Evolutionary conservation across 2,888 invertebrate species (phyloP).

Genomic region (Unio pictorum): DNA sequence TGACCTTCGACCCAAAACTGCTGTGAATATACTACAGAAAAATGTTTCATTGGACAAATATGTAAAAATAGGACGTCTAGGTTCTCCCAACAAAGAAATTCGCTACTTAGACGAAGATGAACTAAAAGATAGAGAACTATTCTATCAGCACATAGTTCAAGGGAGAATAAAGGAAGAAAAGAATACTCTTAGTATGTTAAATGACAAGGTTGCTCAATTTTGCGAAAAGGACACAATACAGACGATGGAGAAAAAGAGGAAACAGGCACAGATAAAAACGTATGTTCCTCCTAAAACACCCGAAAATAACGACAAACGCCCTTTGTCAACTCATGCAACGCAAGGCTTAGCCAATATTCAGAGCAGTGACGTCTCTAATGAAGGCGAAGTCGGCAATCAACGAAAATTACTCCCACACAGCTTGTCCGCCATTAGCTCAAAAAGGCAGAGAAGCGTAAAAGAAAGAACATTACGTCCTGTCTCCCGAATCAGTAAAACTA

Average conservation of each 20-base stretch:
- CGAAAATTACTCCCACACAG: too few species aligned
- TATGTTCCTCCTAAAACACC: too few species aligned
- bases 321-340: too few species aligned
- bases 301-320: too few species aligned
- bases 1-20: conserved; percentile 33
- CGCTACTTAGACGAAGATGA: conserved; percentile 38
- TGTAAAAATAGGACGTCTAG: conserved; percentile 23
- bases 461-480: too few species aligned
- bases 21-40: conserved; percentile 25
- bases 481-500: too few species aligned
- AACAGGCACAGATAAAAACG: too few species aligned
- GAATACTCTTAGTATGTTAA: conserved; percentile 16
- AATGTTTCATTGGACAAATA: conserved; percentile 18
- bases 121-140: conserved; percentile 26
- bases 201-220: conserved; percentile 31
- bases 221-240: conserved; percentile 32
- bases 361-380: too few species aligned
- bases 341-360: too few species aligned
- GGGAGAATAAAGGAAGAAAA: conserved; percentile 27
- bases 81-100: conserved; percentile 18
- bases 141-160: conserved; percentile 28
- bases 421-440: too few species aligned
- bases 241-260: conserved; percentile 13
- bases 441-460: too few species aligned
- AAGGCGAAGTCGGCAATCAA: too few species aligned